A percentile compares a stretch with the other conserved stretches of the same genome.
phyloP scores from a whole-genome alignment of 2,113 vertebrate species.

The Canis aureus region DNA sequence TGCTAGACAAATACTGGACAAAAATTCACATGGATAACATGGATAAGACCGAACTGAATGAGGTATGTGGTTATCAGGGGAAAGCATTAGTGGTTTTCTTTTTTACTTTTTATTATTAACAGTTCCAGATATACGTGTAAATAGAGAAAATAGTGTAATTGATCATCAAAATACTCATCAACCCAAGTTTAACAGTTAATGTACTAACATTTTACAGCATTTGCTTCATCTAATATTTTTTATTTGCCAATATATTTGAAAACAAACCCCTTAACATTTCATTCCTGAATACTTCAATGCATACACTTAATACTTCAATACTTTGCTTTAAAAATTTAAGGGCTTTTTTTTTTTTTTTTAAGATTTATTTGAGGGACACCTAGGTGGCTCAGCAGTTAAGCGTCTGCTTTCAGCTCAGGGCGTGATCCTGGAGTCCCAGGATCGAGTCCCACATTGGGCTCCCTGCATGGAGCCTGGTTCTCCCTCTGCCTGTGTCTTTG shows the following conservation, averaged over 20 bases:
- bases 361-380: too few relatives aligned
- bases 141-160: background rate
- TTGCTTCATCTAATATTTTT: slow-evolving; percentile 10
- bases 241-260: background rate
- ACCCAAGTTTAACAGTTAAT: background rate
- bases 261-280: background rate
- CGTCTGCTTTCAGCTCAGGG: too few relatives aligned
- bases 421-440: too few relatives aligned
- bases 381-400: too few relatives aligned
- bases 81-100: background rate
- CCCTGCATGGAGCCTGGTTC: too few relatives aligned
- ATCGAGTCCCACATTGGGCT: too few relatives aligned
- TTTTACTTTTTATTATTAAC: background rate
- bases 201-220: background rate
- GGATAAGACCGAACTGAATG: slow-evolving; percentile 93
- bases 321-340: background rate
- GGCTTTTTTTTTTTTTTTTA: background rate
- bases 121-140: background rate
- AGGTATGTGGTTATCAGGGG: slow-evolving; percentile 86
- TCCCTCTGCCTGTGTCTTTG: too few relatives aligned
- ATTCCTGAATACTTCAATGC: background rate
- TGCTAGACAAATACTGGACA: slow-evolving; percentile 97
- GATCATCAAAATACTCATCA: background rate
- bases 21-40: slow-evolving; percentile 95
- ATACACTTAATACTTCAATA: background rate